A percentile compares a stretch with the other conserved stretches of the same genome.
These are phyloP conservation scores for Alloscopus bannaensis DNA, from an alignment of 2,888 invertebrate genomes.

Conservation along the genomic window DNA sequence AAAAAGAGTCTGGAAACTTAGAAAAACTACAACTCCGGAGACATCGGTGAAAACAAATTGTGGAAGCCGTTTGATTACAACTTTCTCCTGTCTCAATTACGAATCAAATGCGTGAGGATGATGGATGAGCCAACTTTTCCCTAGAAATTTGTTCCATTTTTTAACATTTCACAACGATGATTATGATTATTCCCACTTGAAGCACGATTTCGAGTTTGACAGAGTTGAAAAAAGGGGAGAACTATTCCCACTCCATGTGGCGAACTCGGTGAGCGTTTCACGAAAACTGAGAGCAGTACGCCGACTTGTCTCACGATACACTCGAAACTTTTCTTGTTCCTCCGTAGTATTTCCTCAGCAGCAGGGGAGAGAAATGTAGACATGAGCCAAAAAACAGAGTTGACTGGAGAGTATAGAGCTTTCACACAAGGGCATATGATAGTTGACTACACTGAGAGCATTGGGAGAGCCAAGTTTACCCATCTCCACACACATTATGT, in stretches of 20 bases:
- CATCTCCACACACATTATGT: too few species aligned
- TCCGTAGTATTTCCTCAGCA: neutral
- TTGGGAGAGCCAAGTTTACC: conserved; percentile 39
- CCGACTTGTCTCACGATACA: conserved; percentile 35
- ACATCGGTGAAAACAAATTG: too few species aligned
- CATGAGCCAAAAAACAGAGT: conserved; percentile 25
- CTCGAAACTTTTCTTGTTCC: conserved; percentile 4
- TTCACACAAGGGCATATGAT: conserved; percentile 47
- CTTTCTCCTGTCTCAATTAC: too few species aligned
- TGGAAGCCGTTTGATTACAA: too few species aligned
- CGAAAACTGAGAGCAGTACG: conserved; percentile 37
- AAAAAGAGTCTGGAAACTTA: too few species aligned
- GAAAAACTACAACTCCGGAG: too few species aligned
- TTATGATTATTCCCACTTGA: too few species aligned
- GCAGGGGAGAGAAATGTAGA: conserved; percentile 50
- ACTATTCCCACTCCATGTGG: conserved; percentile 13
- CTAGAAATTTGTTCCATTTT: conserved; percentile 9
- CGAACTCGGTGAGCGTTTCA: conserved; percentile 16
- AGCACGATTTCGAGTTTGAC: too few species aligned
- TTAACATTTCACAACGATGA: conserved; percentile 3
- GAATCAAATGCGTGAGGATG: too few species aligned
- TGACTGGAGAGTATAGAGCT: conserved; percentile 31
- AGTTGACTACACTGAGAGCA: conserved; percentile 12
- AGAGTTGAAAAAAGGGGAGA: conserved; percentile 11
- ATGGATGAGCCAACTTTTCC: too few species aligned